Percentiles rank a stretch among this genome's conserved stretches.
These are phyloP conservation scores for Fulica atra DNA, from an alignment of 2,113 vertebrate species.

Conservation along the genomic window DNA sequence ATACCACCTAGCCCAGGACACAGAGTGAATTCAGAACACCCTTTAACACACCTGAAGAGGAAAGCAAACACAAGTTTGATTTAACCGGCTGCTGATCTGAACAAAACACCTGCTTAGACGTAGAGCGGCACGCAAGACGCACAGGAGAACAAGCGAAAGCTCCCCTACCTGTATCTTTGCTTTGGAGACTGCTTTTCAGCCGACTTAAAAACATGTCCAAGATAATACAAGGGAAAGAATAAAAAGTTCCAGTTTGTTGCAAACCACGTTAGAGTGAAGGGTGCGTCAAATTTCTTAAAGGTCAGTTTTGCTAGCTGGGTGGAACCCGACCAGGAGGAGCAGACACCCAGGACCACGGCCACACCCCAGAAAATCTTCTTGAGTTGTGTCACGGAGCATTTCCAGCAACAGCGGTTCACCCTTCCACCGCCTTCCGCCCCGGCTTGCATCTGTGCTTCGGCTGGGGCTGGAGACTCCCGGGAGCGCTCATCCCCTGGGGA, in stretches of 20 bases:
- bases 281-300: conserved; percentile 89
- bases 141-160: background rate
- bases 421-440: conserved; percentile 75
- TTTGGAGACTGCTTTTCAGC: conserved; percentile 89
- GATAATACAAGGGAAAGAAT: conserved; percentile 94
- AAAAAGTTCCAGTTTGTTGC: conserved; percentile 96
- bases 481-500: conserved; percentile 87
- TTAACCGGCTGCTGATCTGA: background rate
- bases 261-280: conserved; percentile 96
- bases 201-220: conserved; percentile 89
- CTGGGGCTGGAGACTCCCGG: conserved; percentile 83
- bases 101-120: background rate
- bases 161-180: conserved; percentile 90
- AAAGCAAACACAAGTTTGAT: background rate
- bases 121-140: background rate
- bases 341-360: conserved; percentile 90
- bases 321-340: conserved; percentile 91
- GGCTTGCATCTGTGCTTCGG: conserved; percentile 78
- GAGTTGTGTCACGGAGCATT: conserved; percentile 79
- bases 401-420: conserved; percentile 78
- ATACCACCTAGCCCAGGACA: background rate
- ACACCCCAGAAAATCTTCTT: conserved; percentile 89
- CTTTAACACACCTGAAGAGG: background rate
- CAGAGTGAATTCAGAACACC: background rate
- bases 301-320: conserved; percentile 93